Conservation (phyloP, 2,888 invertebrate genomes). For the Scelioninae gen. 1 region DNA sequence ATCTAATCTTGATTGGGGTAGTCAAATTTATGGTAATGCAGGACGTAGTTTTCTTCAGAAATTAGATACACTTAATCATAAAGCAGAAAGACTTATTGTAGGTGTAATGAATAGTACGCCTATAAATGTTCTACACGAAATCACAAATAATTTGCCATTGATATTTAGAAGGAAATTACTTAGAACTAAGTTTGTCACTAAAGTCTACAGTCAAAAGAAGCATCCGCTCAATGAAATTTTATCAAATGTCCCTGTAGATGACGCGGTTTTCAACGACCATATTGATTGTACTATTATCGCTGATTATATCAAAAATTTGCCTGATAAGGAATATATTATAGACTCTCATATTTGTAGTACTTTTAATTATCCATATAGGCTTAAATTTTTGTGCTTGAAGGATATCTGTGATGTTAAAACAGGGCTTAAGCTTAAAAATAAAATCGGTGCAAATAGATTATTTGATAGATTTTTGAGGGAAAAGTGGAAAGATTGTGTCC, state of each 20-base stretch:
- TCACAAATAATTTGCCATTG: not conserved
- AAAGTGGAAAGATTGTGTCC: not conserved
- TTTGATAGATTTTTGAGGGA: not conserved
- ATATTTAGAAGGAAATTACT: not conserved
- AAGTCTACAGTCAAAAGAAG: not conserved
- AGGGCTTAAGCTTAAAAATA: not conserved
- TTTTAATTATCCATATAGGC: not conserved
- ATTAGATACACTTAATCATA: not conserved
- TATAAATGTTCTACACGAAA: not conserved
- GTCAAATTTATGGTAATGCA: not conserved
- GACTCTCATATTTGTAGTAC: not conserved
- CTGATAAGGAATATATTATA: not conserved
- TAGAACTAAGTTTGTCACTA: not conserved
- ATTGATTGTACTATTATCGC: not conserved
- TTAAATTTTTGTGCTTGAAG: not conserved
- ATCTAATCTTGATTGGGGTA: not conserved
- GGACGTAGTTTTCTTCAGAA: not conserved
- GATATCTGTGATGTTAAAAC: not conserved
- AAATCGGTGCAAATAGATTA: not conserved
- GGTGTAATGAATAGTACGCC: not conserved
- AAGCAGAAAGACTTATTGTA: not conserved
- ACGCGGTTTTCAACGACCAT: not conserved
- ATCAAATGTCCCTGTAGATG: not conserved
- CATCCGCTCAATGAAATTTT: not conserved
- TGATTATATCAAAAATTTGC: not conserved